A percentile compares a stretch with the other conserved stretches of the same genome.
Evolutionary conservation across 2,113 vertebrate species (phyloP).

Genomic region (Empidonax alnorum): DNA sequence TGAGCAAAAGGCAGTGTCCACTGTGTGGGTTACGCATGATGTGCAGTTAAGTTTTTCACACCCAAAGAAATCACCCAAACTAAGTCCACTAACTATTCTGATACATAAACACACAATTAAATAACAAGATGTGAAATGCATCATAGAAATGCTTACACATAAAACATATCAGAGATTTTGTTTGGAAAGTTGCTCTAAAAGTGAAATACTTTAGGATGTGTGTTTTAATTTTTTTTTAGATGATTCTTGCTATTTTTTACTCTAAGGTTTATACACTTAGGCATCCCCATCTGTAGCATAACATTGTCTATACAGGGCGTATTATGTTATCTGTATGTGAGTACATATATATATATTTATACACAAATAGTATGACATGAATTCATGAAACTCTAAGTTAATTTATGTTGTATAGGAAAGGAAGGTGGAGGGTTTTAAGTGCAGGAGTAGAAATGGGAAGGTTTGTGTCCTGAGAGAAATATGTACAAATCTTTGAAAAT

Average conservation of each 20-base stretch:
- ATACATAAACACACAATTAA: background rate
- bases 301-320: background rate
- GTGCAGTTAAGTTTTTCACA: background rate
- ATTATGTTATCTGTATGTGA: background rate
- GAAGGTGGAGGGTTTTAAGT: background rate
- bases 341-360: rapidly evolving
- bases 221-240: background rate
- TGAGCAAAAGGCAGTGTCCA: background rate
- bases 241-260: background rate
- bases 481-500: background rate
- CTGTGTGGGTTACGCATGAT: background rate
- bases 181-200: background rate
- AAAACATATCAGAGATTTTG: background rate
- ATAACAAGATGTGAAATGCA: background rate
- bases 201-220: background rate
- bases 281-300: background rate
- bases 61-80: background rate
- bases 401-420: background rate
- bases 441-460: background rate
- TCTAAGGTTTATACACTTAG: background rate
- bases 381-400: background rate
- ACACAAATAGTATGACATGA: background rate
- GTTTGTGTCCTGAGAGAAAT: background rate
- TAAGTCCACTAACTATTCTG: background rate
- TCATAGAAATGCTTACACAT: background rate